phyloP scores from a whole-genome alignment of 1,140 invertebrate genomes.

The Stegodyphus dumicola region DNA sequence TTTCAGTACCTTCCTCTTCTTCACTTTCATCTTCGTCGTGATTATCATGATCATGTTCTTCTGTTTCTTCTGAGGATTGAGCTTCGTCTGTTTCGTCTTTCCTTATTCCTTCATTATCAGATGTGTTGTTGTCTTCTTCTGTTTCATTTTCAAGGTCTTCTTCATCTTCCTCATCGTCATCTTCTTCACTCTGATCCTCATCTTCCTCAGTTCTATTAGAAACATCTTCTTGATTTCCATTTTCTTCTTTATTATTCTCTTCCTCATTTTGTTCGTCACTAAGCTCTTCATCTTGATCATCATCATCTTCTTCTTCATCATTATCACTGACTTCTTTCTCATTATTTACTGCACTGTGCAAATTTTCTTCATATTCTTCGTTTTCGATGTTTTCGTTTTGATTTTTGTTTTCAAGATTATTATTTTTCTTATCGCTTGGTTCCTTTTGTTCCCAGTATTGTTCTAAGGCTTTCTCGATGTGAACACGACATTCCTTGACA shows the following conservation, averaged over 20 bases:
- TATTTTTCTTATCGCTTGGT: not conserved
- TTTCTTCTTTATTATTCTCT: not conserved
- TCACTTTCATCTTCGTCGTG: conserved; percentile 7
- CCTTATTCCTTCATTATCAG: conserved; percentile 11
- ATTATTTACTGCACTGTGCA: not conserved
- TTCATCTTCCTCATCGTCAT: not conserved
- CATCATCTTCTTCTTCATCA: not conserved
- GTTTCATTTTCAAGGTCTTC: conserved; percentile 5
- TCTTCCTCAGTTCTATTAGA: not conserved
- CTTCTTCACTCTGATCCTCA: not conserved
- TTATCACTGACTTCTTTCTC: conserved; percentile 4
- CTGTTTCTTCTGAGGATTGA: conserved; percentile 16
- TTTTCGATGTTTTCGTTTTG: not conserved
- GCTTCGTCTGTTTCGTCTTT: conserved; percentile 11
- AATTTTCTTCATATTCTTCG: conserved; percentile 13
- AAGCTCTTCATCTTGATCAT: conserved; percentile 5
- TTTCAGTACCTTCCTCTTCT: conserved; percentile 1
- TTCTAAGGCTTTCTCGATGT: conserved; percentile 63
- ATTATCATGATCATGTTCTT: conserved; percentile 4
- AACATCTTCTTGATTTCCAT: not conserved
- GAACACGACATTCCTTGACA: conserved; percentile 61
- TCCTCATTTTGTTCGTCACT: conserved; percentile 2
- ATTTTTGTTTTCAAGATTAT: not conserved
- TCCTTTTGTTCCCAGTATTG: conserved; percentile 63
- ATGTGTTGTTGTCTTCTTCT: not conserved